Evolutionary conservation across 1,140 invertebrate genomes (phyloP).

Genomic region (Fopius arisanus): DNA sequence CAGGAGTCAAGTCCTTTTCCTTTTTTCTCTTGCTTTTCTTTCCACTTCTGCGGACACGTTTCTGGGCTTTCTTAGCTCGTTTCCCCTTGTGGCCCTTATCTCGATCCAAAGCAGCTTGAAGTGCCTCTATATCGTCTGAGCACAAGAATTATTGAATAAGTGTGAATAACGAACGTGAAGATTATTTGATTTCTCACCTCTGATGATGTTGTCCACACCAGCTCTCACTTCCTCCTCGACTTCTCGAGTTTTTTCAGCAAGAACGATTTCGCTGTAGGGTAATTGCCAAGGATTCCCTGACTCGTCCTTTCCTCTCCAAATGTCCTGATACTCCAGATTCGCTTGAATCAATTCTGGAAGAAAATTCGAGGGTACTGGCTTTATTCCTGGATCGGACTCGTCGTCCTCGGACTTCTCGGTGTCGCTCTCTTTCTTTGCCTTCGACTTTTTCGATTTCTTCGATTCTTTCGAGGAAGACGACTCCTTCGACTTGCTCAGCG

Average conservation of each 20-base stretch:
- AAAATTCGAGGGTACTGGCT: slow-evolving; percentile 64
- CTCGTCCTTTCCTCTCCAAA: slow-evolving; percentile 86
- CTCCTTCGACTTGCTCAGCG: slow-evolving; percentile 77
- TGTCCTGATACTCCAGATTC: slow-evolving; percentile 69
- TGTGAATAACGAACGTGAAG: too few species aligned
- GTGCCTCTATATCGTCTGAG: slow-evolving; percentile 56
- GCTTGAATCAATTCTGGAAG: slow-evolving; percentile 61
- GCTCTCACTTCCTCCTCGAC: slow-evolving; percentile 85
- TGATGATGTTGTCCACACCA: slow-evolving; percentile 85
- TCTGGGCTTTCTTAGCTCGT: slow-evolving; percentile 82
- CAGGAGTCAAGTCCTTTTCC: slow-evolving; percentile 94
- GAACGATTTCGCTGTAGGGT: slow-evolving; percentile 83
- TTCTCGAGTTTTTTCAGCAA: slow-evolving; percentile 81
- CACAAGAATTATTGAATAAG: too few species aligned
- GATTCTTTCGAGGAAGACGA: slow-evolving; percentile 79
- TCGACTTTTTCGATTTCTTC: slow-evolving; percentile 73
- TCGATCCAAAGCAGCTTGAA: slow-evolving; percentile 76
- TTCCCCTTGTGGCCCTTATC: slow-evolving; percentile 79
- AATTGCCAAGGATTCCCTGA: slow-evolving; percentile 72
- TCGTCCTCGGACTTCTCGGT: slow-evolving; percentile 69
- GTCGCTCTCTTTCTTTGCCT: slow-evolving; percentile 60
- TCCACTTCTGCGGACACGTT: slow-evolving; percentile 78
- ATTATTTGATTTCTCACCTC: slow-evolving; percentile 58
- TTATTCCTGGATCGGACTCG: slow-evolving; percentile 68
- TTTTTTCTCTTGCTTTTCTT: slow-evolving; percentile 92